A percentile compares a stretch with the other conserved stretches of the same genome.
Conservation (phyloP, 1,140 invertebrate genomes). For the Coptotermes formosanus region DNA sequence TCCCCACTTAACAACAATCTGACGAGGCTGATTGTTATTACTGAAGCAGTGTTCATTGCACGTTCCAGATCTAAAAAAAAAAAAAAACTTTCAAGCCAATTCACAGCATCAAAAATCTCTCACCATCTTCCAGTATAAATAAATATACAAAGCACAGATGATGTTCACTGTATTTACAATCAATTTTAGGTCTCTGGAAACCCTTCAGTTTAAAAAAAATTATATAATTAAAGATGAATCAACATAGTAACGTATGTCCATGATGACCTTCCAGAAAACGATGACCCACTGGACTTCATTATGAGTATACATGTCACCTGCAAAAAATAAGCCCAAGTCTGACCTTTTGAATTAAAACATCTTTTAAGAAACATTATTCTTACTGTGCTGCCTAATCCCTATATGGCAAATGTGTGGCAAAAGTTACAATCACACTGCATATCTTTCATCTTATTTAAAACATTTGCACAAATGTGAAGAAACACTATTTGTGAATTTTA, state of each 20-base stretch:
- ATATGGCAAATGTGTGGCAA: too few species aligned
- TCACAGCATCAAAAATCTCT: constrained; percentile 1
- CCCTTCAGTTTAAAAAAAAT: neutral
- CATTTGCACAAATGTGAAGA: too few species aligned
- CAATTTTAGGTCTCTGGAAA: neutral
- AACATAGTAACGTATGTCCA: neutral
- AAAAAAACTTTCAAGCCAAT: neutral
- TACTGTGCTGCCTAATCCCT: too few species aligned
- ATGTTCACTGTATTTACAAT: constrained; percentile 9
- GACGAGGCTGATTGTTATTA: neutral
- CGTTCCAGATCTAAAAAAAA: neutral
- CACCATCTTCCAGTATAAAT: constrained; percentile 29
- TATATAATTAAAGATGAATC: neutral
- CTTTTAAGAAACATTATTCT: too few species aligned
- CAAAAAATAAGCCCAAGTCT: neutral
- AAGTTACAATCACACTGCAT: too few species aligned
- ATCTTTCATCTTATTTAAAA: too few species aligned
- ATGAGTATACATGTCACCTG: neutral
- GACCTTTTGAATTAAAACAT: too few species aligned
- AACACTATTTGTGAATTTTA: too few species aligned
- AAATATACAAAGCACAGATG: constrained; percentile 24
- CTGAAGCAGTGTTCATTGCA: neutral
- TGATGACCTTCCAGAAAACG: neutral
- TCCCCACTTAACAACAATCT: constrained; percentile 3
- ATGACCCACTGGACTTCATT: neutral